phyloP scores from a whole-genome alignment of 2,797 vertebrate species.

The Propithecus perrieri region DNA sequence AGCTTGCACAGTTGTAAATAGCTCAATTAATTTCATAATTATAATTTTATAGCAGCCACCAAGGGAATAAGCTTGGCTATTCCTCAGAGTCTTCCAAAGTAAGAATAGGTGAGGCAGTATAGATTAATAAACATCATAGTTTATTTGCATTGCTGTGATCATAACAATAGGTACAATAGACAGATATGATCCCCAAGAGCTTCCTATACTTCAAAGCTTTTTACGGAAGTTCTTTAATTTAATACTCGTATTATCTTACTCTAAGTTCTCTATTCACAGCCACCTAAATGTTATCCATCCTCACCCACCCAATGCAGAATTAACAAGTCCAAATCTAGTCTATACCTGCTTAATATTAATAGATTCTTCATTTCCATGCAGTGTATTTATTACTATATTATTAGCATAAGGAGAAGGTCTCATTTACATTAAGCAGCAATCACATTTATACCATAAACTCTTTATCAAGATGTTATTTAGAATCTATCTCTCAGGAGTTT shows the following conservation, averaged over 20 bases:
- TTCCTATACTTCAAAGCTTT: background rate
- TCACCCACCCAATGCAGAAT: background rate
- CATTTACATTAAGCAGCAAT: background rate
- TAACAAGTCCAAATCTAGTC: background rate
- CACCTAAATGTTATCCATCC: background rate
- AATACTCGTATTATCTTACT: background rate
- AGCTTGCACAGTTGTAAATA: background rate
- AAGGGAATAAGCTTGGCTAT: background rate
- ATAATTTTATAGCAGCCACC: background rate
- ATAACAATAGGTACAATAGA: background rate
- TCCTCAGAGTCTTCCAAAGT: background rate
- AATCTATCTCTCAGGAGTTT: background rate
- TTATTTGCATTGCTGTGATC: background rate
- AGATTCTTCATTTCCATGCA: background rate
- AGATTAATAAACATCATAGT: too few relatives aligned
- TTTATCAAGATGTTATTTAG: background rate
- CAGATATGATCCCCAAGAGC: background rate
- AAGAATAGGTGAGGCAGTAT: background rate
- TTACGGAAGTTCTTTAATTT: background rate
- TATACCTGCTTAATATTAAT: background rate
- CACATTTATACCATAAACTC: background rate
- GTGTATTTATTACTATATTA: background rate
- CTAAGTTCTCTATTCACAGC: background rate
- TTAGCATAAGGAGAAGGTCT: background rate
- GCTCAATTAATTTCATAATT: background rate